These are phyloP conservation scores for Dynastes maya DNA, from an alignment of 2,888 invertebrate genomes.

Conservation along the genomic window DNA sequence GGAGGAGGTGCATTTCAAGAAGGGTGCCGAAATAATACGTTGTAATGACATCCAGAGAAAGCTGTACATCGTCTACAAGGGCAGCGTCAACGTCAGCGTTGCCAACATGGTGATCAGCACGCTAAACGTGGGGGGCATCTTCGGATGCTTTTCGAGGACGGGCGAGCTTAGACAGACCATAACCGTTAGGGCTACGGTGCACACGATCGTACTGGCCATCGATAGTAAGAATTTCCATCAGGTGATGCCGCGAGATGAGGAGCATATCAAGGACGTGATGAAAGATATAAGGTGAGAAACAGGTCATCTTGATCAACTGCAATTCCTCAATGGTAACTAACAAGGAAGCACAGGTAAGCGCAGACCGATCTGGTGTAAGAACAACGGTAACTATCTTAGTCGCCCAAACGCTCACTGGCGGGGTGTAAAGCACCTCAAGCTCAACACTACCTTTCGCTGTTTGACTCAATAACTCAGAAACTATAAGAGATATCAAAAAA, in stretches of 20 bases:
- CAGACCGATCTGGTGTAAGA: no score
- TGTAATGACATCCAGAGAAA: constrained; percentile 59
- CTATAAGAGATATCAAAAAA: no score
- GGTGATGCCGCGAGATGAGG: constrained; percentile 55
- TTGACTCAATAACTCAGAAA: no score
- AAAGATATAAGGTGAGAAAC: constrained; percentile 37
- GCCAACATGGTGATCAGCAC: constrained; percentile 41
- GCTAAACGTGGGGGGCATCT: constrained; percentile 46
- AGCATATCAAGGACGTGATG: constrained; percentile 32
- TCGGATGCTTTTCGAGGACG: constrained; percentile 44
- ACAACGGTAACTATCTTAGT: no score
- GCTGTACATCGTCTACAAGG: constrained; percentile 57
- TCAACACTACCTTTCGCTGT: no score
- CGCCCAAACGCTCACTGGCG: no score
- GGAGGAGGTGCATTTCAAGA: constrained; percentile 54
- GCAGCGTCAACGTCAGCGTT: constrained; percentile 44
- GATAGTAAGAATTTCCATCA: constrained; percentile 62
- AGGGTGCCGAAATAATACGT: constrained; percentile 58
- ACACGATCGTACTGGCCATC: constrained; percentile 51
- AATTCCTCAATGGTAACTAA: no score
- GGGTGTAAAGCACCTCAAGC: no score
- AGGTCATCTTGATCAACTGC: not conserved
- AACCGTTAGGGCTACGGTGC: constrained; percentile 49
- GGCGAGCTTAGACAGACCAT: constrained; percentile 50
- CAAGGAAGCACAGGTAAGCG: no score